These are phyloP conservation scores for Chelidonichthys spinosus DNA, from an alignment of 2,797 vertebrate species.

Conservation along the genomic window DNA sequence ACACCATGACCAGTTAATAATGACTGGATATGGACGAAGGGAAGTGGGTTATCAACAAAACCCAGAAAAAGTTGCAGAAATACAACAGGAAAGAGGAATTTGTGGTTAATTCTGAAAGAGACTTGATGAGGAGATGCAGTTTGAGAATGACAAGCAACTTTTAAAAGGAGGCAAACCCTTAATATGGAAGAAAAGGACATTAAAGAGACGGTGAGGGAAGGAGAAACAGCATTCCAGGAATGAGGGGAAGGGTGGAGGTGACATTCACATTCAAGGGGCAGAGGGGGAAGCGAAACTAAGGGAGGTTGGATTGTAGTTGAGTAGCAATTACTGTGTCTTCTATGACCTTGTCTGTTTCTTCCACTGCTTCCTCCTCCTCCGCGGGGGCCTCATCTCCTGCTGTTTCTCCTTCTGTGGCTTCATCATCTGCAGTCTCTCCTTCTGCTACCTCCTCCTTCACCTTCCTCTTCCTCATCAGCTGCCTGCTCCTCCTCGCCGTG, in stretches of 20 bases:
- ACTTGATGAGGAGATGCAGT: constrained; percentile 41
- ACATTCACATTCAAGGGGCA: constrained; percentile 42
- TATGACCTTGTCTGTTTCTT: constrained; percentile 69
- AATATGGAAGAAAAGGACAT: constrained; percentile 36
- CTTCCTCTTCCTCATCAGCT: constrained; percentile 49
- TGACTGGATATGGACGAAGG: neutral
- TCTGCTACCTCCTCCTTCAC: constrained; percentile 38
- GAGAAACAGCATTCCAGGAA: constrained; percentile 58
- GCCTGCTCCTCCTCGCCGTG: constrained; percentile 62
- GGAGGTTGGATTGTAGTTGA: constrained; percentile 46
- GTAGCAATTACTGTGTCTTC: constrained; percentile 77
- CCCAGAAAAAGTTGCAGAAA: constrained; percentile 10
- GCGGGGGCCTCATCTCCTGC: constrained; percentile 29
- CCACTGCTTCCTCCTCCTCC: constrained; percentile 46
- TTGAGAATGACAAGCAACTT: constrained; percentile 20
- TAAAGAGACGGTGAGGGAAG: constrained; percentile 27
- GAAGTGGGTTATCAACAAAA: constrained; percentile 5
- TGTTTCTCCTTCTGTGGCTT: constrained; percentile 36
- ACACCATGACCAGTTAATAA: constrained; percentile 31
- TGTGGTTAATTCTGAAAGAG: constrained; percentile 45
- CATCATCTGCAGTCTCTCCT: constrained; percentile 36
- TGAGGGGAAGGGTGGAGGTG: constrained; percentile 28
- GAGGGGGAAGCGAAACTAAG: constrained; percentile 34
- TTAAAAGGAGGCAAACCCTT: constrained; percentile 51
- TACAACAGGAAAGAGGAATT: constrained; percentile 5